These are phyloP conservation scores for Syngnathus floridae DNA, from an alignment of 2,113 vertebrate genomes.

Conservation along the genomic window DNA sequence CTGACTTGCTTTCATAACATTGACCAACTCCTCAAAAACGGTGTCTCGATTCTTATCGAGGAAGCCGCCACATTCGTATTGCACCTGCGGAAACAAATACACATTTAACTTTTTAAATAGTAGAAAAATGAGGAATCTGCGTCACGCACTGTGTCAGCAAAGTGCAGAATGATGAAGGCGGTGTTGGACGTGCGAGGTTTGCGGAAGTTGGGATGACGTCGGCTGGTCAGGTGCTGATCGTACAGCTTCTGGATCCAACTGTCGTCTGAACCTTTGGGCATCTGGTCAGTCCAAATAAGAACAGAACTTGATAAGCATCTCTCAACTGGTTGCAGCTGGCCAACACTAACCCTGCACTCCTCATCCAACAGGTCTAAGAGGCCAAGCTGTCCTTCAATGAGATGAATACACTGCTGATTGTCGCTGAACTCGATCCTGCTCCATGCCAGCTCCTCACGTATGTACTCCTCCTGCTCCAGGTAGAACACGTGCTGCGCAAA, in stretches of 20 bases:
- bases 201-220: conserved; percentile 64
- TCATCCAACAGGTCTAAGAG: conserved; percentile 76
- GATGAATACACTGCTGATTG: conserved; percentile 73
- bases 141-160: conserved; percentile 68
- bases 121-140: background rate
- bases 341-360: conserved; percentile 68
- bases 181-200: conserved; percentile 69
- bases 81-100: conserved; percentile 59
- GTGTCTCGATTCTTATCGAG: conserved; percentile 76
- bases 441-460: conserved; percentile 75
- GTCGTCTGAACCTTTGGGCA: conserved; percentile 75
- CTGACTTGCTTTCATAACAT: conserved; percentile 78
- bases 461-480: conserved; percentile 77
- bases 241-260: conserved; percentile 77
- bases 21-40: conserved; percentile 74
- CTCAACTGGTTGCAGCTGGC: background rate
- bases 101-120: background rate
- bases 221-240: conserved; percentile 59
- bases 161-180: conserved; percentile 73
- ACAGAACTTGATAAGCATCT: background rate
- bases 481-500: conserved; percentile 72
- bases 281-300: conserved; percentile 45
- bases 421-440: conserved; percentile 71
- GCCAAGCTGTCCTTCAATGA: conserved; percentile 70
- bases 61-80: conserved; percentile 73